These are phyloP conservation scores for Ramphastos sulfuratus DNA, from an alignment of 2,113 vertebrate genomes.

Conservation along the genomic window DNA sequence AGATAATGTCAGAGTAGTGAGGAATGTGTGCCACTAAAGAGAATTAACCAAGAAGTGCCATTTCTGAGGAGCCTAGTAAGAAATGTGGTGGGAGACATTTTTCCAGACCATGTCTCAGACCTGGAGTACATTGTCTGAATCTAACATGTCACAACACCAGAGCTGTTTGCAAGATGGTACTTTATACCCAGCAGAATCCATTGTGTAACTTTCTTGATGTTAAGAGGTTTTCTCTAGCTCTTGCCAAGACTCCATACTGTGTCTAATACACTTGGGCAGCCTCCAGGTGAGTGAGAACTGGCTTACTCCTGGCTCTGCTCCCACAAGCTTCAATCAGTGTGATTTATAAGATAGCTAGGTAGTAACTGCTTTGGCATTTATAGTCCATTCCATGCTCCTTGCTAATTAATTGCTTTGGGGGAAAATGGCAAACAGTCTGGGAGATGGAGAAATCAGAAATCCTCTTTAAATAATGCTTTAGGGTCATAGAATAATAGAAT, in stretches of 20 bases:
- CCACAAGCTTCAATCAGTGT: neutral
- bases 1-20: neutral
- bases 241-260: neutral
- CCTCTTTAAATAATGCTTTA: neutral
- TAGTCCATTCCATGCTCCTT: neutral
- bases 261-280: slow-evolving; percentile 21
- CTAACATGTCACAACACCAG: neutral
- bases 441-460: neutral
- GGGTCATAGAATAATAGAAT: too few relatives aligned
- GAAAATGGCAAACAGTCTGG: neutral
- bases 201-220: neutral
- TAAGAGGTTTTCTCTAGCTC: slow-evolving; percentile 17
- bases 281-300: slow-evolving; percentile 6
- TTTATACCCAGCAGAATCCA: neutral
- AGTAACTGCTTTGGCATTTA: neutral
- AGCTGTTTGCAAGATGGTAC: neutral
- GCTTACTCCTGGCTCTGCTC: neutral
- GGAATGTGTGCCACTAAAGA: neutral
- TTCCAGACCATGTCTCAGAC: neutral
- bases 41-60: neutral
- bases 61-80: neutral
- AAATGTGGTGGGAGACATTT: neutral
- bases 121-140: neutral
- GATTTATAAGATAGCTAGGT: neutral
- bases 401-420: neutral